Conservation (phyloP, 2,113 vertebrate species). For the Rhinopomastus cyanomelas region DNA sequence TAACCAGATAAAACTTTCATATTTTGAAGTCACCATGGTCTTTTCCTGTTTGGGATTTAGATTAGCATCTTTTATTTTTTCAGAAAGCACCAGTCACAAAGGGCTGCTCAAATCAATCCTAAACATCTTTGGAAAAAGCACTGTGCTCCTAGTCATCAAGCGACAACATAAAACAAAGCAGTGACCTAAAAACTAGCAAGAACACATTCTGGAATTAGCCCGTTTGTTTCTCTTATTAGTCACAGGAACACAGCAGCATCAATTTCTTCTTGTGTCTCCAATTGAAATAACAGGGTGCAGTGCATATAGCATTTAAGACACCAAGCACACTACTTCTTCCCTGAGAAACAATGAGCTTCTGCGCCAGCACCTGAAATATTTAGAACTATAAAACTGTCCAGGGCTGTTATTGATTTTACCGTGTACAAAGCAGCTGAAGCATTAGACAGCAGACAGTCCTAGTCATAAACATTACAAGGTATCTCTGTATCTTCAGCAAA, state of each 20-base stretch:
- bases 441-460: conserved; percentile 15
- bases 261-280: neutral
- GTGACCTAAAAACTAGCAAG: neutral
- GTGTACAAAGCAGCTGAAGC: neutral
- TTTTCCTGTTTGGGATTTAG: neutral
- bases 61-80: neutral
- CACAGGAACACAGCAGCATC: fast-evolving
- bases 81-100: neutral
- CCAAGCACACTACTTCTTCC: neutral
- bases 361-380: neutral
- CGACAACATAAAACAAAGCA: neutral
- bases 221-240: neutral
- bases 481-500: conserved; percentile 18
- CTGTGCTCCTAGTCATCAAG: neutral
- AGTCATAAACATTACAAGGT: conserved; percentile 47
- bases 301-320: neutral
- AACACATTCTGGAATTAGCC: neutral
- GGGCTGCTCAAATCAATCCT: neutral
- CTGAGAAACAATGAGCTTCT: neutral
- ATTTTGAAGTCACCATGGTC: neutral
- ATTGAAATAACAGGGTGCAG: neutral
- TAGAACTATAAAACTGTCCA: conserved; percentile 24
- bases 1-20: neutral
- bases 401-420: conserved; percentile 24
- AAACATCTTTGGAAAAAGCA: neutral